phyloP scores from a whole-genome alignment of 1,140 invertebrate genomes.

The Schmidtea mediterranea region DNA sequence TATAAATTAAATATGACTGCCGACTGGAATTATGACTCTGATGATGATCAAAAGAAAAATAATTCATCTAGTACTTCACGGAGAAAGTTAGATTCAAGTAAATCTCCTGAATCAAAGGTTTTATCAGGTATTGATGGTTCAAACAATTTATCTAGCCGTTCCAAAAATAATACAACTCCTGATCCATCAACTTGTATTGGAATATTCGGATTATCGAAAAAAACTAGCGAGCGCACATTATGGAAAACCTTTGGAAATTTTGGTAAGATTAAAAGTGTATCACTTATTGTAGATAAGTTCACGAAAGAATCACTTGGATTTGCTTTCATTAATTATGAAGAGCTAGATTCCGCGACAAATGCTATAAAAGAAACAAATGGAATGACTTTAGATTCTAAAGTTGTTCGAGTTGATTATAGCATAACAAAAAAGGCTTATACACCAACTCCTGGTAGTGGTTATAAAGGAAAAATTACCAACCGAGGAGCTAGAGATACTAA shows the following conservation, averaged over 20 bases:
- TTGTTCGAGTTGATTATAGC: conserved; percentile 77
- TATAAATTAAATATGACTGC: too few species aligned
- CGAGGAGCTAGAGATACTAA: too few species aligned
- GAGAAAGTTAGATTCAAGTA: too few species aligned
- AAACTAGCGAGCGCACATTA: conserved; percentile 70
- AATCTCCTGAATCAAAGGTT: too few species aligned
- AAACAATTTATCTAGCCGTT: too few species aligned
- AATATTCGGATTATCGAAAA: conserved; percentile 68
- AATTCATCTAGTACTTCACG: too few species aligned
- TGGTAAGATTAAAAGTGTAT: conserved; percentile 61
- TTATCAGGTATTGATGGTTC: too few species aligned
- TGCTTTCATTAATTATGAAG: conserved; percentile 79
- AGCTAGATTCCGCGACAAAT: conserved; percentile 57
- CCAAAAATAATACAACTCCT: conserved; percentile 24
- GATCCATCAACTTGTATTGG: conserved; percentile 61
- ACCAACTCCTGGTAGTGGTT: conserved; percentile 51
- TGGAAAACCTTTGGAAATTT: conserved; percentile 70
- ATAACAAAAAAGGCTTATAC: conserved; percentile 87
- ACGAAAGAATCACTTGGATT: conserved; percentile 77
- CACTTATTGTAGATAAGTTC: conserved; percentile 63
- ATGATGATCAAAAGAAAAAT: too few species aligned
- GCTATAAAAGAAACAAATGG: conserved; percentile 75
- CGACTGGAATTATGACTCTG: too few species aligned
- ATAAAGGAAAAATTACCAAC: too few species aligned
- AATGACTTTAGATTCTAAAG: conserved; percentile 66